Percentiles rank a stretch among this genome's conserved stretches.
Evolutionary conservation across 92 coral and sea anemone genomes (phyloP).

Genomic region (Epizoanthus rinbou): DNA sequence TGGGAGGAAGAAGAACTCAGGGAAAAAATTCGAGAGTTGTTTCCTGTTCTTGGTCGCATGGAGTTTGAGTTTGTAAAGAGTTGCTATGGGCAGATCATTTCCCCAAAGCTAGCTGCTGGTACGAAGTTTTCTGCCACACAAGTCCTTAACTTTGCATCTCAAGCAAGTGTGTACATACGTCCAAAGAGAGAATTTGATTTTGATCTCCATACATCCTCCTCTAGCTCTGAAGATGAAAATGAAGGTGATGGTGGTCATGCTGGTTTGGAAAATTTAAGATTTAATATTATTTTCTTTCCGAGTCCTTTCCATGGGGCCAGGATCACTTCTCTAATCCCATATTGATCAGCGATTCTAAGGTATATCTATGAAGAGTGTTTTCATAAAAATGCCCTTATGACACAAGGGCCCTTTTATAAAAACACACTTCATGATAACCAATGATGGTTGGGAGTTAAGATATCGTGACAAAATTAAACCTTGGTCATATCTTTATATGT

Average conservation of each 20-base stretch:
- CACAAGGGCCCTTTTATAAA: no score
- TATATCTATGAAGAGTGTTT: no score
- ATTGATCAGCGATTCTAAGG: no score
- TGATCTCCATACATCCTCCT: neutral
- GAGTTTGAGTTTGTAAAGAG: conserved; percentile 54
- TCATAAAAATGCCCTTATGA: no score
- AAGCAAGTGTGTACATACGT: conserved; percentile 58
- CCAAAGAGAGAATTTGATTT: conserved; percentile 50
- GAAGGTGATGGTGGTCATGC: neutral
- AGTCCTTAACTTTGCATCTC: conserved; percentile 60
- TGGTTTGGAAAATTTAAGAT: neutral
- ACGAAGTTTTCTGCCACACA: conserved; percentile 53
- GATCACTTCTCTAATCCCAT: no score
- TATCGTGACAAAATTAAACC: no score
- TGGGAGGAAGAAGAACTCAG: conserved; percentile 48
- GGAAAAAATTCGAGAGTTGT: conserved; percentile 53
- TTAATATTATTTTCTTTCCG: no score
- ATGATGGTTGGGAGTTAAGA: no score
- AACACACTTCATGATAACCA: no score
- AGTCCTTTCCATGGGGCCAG: no score
- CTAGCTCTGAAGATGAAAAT: conserved; percentile 28
- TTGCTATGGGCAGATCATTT: conserved; percentile 63
- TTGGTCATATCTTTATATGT: no score
- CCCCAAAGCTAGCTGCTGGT: conserved; percentile 59
- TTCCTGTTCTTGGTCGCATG: conserved; percentile 19